Evolutionary conservation across 64 coral and sea anemone species (phyloP).

Genomic region (Platygyra sinensis): DNA sequence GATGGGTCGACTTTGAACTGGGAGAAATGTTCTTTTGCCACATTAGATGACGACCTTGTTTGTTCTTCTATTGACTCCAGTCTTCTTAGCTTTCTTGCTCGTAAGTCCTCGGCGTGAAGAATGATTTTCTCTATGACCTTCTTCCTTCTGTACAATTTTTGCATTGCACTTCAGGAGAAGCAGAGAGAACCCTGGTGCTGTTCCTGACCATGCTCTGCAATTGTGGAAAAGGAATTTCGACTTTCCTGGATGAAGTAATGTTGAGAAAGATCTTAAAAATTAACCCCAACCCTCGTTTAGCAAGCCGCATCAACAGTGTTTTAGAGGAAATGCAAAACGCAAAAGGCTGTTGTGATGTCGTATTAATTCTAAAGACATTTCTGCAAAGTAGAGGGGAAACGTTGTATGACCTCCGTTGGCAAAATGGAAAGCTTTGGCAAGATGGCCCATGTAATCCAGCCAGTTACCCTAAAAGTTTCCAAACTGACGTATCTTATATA

Average conservation of each 20-base stretch:
- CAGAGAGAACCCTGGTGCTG: constrained; percentile 79
- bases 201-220: constrained; percentile 86
- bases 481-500: neutral
- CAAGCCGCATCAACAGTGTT: constrained; percentile 53
- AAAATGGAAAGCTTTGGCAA: constrained; percentile 1
- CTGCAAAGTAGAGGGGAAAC: constrained; percentile 42
- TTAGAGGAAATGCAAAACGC: constrained; percentile 37
- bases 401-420: constrained; percentile 66
- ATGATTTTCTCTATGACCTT: neutral
- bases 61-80: neutral
- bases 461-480: neutral
- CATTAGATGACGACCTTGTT: neutral
- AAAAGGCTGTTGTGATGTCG: constrained; percentile 33
- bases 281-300: neutral
- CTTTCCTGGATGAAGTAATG: constrained; percentile 30
- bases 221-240: constrained; percentile 66
- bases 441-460: neutral
- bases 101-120: neutral
- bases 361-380: constrained; percentile 27
- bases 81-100: neutral
- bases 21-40: constrained; percentile 21
- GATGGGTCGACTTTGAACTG: constrained; percentile 53
- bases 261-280: constrained; percentile 31
- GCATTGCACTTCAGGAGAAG: constrained; percentile 28
- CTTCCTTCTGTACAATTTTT: constrained; percentile 26